phyloP scores from a whole-genome alignment of 2,113 vertebrate species.

The Tonatia bakeri region DNA sequence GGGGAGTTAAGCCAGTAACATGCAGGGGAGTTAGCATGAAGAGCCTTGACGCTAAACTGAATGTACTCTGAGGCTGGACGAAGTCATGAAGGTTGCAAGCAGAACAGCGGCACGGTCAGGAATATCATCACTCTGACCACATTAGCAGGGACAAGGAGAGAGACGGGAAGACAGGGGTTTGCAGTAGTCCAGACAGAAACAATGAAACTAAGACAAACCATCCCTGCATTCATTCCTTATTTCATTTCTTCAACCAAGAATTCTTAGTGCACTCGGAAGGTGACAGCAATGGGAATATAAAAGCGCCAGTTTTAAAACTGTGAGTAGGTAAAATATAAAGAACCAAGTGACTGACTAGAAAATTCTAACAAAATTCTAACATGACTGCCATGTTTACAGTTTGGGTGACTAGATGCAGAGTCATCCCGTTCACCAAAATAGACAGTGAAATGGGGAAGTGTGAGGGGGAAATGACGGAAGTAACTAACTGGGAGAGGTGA shows the following conservation, averaged over 20 bases:
- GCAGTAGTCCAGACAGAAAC: neutral
- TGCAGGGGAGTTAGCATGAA: neutral
- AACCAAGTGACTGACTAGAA: neutral
- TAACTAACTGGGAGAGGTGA: neutral
- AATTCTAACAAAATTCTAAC: neutral
- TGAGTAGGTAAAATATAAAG: neutral
- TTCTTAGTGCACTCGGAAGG: neutral
- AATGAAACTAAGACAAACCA: neutral
- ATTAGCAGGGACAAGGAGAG: neutral
- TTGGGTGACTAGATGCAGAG: neutral
- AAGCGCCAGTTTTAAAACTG: neutral
- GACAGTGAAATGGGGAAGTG: neutral
- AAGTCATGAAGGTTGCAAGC: neutral
- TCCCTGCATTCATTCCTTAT: neutral
- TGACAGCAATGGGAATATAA: neutral
- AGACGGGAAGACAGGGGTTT: neutral
- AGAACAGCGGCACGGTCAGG: neutral
- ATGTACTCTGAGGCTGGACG: neutral
- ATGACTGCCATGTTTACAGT: neutral
- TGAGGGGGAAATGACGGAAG: neutral
- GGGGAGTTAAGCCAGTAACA: neutral
- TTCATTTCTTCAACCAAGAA: slow-evolving; percentile 6
- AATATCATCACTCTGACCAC: neutral
- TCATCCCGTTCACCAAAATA: neutral
- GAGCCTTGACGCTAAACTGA: neutral